Conservation (phyloP, 2,797 vertebrate species). For the Gymnodraco acuticeps region DNA sequence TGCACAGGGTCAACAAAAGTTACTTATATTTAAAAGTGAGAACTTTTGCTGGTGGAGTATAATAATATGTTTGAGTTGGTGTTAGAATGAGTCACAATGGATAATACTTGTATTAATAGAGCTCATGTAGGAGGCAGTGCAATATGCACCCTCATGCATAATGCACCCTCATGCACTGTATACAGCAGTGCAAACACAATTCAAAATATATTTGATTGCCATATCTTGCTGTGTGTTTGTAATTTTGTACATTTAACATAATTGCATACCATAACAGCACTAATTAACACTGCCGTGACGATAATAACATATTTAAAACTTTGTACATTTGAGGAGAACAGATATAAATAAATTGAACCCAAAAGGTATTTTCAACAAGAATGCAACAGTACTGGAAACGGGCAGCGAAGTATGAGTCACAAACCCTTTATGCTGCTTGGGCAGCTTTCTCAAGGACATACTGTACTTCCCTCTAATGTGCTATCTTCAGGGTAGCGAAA, state of each 20-base stretch:
- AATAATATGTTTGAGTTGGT: slow-evolving; percentile 66
- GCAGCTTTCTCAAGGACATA: slow-evolving; percentile 32
- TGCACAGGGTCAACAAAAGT: slow-evolving; percentile 50
- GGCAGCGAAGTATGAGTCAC: background rate
- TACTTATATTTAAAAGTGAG: slow-evolving; percentile 38
- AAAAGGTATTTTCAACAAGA: background rate
- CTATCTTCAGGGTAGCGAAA: slow-evolving; percentile 2
- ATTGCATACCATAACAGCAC: slow-evolving; percentile 5
- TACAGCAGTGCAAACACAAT: slow-evolving; percentile 30
- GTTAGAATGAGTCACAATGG: slow-evolving; percentile 71
- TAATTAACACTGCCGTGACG: slow-evolving; percentile 18
- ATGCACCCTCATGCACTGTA: slow-evolving; percentile 37
- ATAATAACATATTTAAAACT: slow-evolving; percentile 28
- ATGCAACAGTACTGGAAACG: background rate
- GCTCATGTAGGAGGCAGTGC: slow-evolving; percentile 58
- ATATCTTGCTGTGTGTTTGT: background rate
- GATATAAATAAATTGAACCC: background rate
- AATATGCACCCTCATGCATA: slow-evolving; percentile 18
- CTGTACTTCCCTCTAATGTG: slow-evolving; percentile 33
- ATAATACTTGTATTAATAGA: slow-evolving; percentile 74
- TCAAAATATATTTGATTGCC: slow-evolving; percentile 26
- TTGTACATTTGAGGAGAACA: background rate
- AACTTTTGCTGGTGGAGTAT: slow-evolving; percentile 47
- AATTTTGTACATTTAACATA: slow-evolving; percentile 36
- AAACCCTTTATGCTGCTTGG: background rate